Percentiles rank a stretch among this genome's conserved stretches.
These are phyloP conservation scores for Synanthedon formicaeformis DNA, from an alignment of 2,888 invertebrate genomes.

Conservation along the genomic window DNA sequence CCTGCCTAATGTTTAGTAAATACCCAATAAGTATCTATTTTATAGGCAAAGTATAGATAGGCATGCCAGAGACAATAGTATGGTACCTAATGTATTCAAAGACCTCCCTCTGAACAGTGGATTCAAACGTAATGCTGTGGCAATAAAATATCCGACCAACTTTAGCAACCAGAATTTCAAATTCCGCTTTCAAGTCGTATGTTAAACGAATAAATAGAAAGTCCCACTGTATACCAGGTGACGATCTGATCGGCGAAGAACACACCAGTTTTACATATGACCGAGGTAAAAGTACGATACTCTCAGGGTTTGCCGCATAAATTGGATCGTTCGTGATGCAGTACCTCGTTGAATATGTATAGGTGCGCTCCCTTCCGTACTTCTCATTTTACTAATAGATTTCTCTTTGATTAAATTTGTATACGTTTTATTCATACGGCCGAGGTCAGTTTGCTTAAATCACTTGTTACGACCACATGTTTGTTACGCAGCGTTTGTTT, in stretches of 20 bases:
- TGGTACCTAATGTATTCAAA: background rate
- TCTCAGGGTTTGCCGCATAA: slow-evolving; percentile 64
- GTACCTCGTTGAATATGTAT: slow-evolving; percentile 70
- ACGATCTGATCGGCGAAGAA: slow-evolving; percentile 56
- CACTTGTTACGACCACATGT: slow-evolving; percentile 36
- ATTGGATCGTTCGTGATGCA: slow-evolving; percentile 69
- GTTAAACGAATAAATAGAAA: slow-evolving; percentile 23
- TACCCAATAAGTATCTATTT: background rate
- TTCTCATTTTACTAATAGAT: slow-evolving; percentile 72
- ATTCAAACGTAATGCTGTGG: background rate
- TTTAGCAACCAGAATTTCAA: background rate
- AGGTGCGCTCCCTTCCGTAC: slow-evolving; percentile 68
- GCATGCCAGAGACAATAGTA: background rate
- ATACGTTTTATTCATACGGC: slow-evolving; percentile 66
- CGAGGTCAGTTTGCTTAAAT: slow-evolving; percentile 56
- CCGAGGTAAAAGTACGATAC: slow-evolving; percentile 61
- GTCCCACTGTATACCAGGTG: slow-evolving; percentile 36
- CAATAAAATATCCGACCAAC: background rate
- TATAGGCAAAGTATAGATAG: background rate
- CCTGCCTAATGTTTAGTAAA: too few species aligned
- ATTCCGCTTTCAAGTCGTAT: slow-evolving; percentile 17
- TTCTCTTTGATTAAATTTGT: slow-evolving; percentile 71
- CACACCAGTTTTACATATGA: slow-evolving; percentile 66
- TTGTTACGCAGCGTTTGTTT: slow-evolving; percentile 17
- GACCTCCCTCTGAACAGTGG: background rate